Percentiles rank a stretch among this genome's conserved stretches.
Evolutionary conservation across 2,113 vertebrate genomes (phyloP).

Genomic region (Aix galericulata): DNA sequence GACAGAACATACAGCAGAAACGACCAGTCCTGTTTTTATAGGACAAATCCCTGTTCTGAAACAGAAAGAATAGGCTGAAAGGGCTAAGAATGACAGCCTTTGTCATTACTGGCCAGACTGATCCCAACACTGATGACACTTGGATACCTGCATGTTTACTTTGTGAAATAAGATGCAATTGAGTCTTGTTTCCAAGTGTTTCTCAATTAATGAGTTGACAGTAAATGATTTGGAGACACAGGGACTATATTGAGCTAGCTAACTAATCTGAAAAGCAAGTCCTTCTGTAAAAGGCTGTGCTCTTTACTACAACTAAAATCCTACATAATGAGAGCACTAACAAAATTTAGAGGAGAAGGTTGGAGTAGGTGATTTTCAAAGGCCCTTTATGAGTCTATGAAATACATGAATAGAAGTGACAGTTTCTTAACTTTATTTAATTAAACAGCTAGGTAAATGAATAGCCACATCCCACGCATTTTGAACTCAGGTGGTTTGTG

Average conservation of each 20-base stretch:
- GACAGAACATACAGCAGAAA: background rate
- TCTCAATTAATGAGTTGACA: background rate
- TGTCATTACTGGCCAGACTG: background rate
- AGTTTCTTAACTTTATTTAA: slow-evolving; percentile 30
- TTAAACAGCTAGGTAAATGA: slow-evolving; percentile 32
- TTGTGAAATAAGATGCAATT: background rate
- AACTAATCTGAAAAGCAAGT: background rate
- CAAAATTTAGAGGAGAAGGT: background rate
- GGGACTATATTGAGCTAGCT: background rate
- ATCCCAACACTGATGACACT: background rate
- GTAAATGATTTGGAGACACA: background rate
- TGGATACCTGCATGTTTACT: background rate
- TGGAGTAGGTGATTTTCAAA: background rate
- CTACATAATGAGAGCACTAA: background rate
- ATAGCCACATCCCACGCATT: slow-evolving; percentile 33
- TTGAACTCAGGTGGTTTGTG: slow-evolving; percentile 21
- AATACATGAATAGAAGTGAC: slow-evolving; percentile 24
- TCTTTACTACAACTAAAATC: background rate
- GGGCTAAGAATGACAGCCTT: rapidly evolving
- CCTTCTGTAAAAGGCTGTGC: background rate
- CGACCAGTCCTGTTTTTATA: background rate
- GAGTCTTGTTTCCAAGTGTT: background rate
- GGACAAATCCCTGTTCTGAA: background rate
- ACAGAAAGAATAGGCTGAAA: background rate
- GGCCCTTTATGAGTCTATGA: background rate